These are phyloP conservation scores for Sinonovacula constricta DNA, from an alignment of 1,140 invertebrate species.

Conservation along the genomic window DNA sequence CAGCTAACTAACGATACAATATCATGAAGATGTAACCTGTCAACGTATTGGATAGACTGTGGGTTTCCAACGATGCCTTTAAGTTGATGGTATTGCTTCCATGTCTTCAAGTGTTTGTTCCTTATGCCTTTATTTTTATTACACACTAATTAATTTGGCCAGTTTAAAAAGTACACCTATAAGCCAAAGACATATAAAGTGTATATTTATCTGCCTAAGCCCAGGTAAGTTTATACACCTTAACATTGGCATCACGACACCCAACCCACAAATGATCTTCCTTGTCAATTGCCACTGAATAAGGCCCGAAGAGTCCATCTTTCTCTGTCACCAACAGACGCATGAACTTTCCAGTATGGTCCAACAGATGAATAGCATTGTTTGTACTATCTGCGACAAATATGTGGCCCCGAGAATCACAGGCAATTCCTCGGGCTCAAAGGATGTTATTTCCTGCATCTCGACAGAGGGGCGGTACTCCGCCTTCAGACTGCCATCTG, in stretches of 20 bases:
- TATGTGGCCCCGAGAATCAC: conserved; percentile 40
- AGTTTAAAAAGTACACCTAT: too few relatives aligned
- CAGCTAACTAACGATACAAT: too few relatives aligned
- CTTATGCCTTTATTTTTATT: too few relatives aligned
- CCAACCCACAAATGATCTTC: conserved; percentile 45
- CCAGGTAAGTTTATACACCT: conserved; percentile 47
- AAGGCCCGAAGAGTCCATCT: conserved; percentile 43
- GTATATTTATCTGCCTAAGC: too few relatives aligned
- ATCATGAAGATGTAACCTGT: too few relatives aligned
- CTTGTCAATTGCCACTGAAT: conserved; percentile 34
- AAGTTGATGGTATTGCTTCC: too few relatives aligned
- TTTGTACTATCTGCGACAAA: conserved; percentile 42
- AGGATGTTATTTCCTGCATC: conserved; percentile 2
- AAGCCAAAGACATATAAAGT: too few relatives aligned
- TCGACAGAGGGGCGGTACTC: conserved; percentile 13
- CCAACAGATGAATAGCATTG: conserved; percentile 39
- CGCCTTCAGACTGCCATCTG: conserved; percentile 23
- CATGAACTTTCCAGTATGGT: conserved; percentile 38
- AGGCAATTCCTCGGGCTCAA: conserved; percentile 47
- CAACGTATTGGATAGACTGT: too few relatives aligned
- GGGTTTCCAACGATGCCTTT: too few relatives aligned
- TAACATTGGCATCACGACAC: conserved; percentile 34
- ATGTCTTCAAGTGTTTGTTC: too few relatives aligned
- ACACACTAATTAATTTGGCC: too few relatives aligned
- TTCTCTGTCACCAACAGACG: conserved; percentile 32